Evolutionary conservation across 2,113 vertebrate species (phyloP), one percentile per base, ranked within the genome.

Genomic region (Pseudorhombus dupliciocellatus): DNA sequence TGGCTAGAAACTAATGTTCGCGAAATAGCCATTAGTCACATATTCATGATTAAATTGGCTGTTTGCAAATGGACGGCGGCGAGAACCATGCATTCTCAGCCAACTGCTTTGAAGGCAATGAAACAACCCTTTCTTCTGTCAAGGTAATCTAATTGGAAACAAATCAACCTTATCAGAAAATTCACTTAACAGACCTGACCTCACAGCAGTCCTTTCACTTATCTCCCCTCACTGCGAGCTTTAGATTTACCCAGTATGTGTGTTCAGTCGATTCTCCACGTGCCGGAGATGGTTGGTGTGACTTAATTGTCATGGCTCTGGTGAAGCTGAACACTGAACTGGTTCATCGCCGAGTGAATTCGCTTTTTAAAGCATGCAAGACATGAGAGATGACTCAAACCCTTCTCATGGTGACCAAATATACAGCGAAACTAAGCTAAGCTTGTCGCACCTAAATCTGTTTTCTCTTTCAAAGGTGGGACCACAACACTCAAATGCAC

Each of bases 401-500:
- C 53, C 42, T 48, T 53, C 66, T 54, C n/a, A 40, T 24, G 72
- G 70, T 54, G 80, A 75, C n/a, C 62, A 78, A 66, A 85, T 61
- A 28, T 31, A 70, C 56, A 26, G 37, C 18, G 20, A 69, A 79
- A 69, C 72, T 72, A 60, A 74, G 72, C 65, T 81, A 79, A 79
- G 80, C 58, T 62, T 63, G 25, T 51, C 22, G 71, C 59, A 48
- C 63, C n/a, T n/a, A n/a, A n/a, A 75, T 73, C 58, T 78, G 71
- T 80, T 79, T 70, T 56, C 54, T 84, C 53, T 65, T 22, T 58
- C 4, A 12, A 70, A 66, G 71, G 63, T 34, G 0, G 58, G 34
- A 69, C 71, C 28, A 55, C 75, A 70, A 74, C 56, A 57, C 26
- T 66, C 51, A 78, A 82, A 87, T 80, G 70, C 71, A 69, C 18